phyloP scores from a whole-genome alignment of 2,113 vertebrate species.

The Leptosomus discolor region DNA sequence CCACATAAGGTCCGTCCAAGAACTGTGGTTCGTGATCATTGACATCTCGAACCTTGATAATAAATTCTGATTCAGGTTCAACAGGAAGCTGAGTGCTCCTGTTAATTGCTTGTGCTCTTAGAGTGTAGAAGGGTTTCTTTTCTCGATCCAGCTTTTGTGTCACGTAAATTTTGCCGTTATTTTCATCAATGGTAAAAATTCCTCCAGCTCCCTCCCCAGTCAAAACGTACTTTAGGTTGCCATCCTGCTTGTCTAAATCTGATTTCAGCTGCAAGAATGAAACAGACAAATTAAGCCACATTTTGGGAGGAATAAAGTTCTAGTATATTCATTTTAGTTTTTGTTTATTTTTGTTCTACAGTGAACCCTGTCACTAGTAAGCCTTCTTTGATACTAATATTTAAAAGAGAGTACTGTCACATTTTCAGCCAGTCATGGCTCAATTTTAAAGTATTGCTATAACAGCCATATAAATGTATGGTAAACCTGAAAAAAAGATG shows the following conservation, averaged over 20 bases:
- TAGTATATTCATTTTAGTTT: background rate
- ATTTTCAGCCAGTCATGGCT: background rate
- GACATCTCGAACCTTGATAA: slow-evolving; percentile 89
- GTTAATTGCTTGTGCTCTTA: slow-evolving; percentile 85
- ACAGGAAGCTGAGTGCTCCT: slow-evolving; percentile 74
- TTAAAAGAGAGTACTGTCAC: background rate
- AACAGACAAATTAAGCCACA: background rate
- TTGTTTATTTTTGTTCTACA: background rate
- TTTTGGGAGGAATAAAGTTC: background rate
- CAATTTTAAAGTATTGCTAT: background rate
- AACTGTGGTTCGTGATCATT: slow-evolving; percentile 91
- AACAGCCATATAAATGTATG: background rate
- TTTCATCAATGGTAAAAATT: slow-evolving; percentile 81
- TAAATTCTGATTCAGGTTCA: slow-evolving; percentile 89
- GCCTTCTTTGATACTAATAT: background rate
- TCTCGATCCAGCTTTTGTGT: slow-evolving; percentile 85
- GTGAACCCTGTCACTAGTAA: background rate
- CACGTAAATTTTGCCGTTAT: slow-evolving; percentile 78
- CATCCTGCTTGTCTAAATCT: slow-evolving; percentile 81
- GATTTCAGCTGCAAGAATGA: slow-evolving; percentile 81
- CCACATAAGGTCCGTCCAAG: slow-evolving; percentile 87
- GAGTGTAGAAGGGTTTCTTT: slow-evolving; percentile 82
- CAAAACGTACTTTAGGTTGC: slow-evolving; percentile 79
- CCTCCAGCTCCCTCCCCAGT: slow-evolving; percentile 84
- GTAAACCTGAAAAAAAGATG: background rate